These are phyloP conservation scores for Palythoa grandiflora DNA, from an alignment of 92 coral and sea anemone species.

Conservation along the genomic window DNA sequence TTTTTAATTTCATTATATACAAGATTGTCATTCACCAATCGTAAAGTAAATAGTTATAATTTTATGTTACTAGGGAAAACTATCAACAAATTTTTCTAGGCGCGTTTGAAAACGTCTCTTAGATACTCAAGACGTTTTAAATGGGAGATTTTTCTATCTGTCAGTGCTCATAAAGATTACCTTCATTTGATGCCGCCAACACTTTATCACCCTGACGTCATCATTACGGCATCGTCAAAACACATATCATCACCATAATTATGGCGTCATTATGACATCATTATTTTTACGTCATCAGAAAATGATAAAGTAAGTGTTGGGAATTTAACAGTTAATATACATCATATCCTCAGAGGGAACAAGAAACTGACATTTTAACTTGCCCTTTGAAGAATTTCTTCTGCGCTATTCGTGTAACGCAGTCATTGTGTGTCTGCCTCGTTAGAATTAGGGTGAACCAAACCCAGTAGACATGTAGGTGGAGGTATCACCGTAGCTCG, in stretches of 20 bases:
- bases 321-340: background rate
- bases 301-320: background rate
- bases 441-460: constrained; percentile 60
- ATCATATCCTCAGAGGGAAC: background rate
- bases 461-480: constrained; percentile 76
- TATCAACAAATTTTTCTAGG: background rate
- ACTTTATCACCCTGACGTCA: no score
- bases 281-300: background rate
- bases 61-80: background rate
- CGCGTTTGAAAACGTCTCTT: background rate
- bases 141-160: background rate
- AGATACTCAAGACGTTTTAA: background rate
- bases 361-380: background rate
- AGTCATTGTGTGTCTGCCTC: background rate
- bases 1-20: constrained; percentile 20
- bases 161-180: no score
- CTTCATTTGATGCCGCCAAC: no score
- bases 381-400: background rate
- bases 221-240: no score
- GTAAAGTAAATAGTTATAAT: background rate
- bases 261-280: no score
- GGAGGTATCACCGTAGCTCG: constrained; percentile 73
- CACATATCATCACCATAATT: no score
- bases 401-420: background rate
- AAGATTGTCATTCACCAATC: background rate